Conservation (phyloP, 2,797 vertebrate genomes). For the Morelia viridis region DNA sequence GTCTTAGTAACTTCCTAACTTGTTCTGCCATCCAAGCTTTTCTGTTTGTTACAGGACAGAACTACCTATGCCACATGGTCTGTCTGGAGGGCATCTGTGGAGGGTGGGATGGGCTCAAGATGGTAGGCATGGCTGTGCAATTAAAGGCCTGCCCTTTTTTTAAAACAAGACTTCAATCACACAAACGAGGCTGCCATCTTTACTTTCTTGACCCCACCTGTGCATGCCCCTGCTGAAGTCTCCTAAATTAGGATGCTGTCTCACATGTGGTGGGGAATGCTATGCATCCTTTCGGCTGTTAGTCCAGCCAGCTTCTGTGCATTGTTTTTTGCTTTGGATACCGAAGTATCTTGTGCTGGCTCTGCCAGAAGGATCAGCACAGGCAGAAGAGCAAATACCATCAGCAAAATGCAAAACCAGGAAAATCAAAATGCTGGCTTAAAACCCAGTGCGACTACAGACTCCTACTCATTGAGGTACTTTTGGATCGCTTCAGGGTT, state of each 20-base stretch:
- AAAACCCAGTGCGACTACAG: too few species aligned
- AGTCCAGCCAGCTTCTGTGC: background rate
- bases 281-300: background rate
- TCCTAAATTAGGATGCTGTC: background rate
- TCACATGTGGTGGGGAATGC: background rate
- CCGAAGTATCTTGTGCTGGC: background rate
- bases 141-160: background rate
- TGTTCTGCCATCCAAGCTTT: background rate
- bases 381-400: background rate
- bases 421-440: background rate
- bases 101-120: background rate
- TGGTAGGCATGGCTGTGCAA: background rate
- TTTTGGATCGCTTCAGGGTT: background rate
- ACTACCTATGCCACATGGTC: background rate
- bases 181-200: background rate
- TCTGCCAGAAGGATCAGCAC: background rate
- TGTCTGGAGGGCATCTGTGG: background rate
- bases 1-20: background rate
- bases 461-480: too few species aligned
- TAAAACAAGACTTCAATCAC: background rate
- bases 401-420: background rate
- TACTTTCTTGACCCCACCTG: background rate
- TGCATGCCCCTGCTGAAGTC: background rate
- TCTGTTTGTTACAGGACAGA: background rate
- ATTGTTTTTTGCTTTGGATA: background rate